Evolutionary conservation across 1,140 invertebrate genomes (phyloP).

Genomic region (Drosophila triauraria): DNA sequence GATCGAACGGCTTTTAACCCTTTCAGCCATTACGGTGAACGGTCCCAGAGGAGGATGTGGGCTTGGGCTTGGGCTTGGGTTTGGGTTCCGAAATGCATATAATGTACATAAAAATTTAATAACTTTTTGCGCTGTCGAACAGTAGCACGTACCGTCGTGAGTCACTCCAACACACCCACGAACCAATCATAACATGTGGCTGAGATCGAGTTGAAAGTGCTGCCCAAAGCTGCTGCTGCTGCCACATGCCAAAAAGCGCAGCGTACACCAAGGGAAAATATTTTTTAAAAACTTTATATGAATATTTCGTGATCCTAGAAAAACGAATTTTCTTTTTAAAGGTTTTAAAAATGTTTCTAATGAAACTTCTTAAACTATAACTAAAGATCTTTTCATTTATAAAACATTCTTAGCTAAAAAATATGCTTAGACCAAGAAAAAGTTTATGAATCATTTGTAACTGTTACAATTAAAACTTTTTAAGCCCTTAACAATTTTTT

Average conservation of each 20-base stretch:
- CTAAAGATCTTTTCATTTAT: too few relatives aligned
- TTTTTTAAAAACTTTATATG: too few relatives aligned
- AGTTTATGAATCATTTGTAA: not conserved
- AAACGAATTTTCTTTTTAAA: not conserved
- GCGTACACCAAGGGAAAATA: not conserved
- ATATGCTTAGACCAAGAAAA: too few relatives aligned
- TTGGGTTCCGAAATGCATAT: constrained; percentile 40
- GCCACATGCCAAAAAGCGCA: constrained; percentile 56
- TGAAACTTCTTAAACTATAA: too few relatives aligned
- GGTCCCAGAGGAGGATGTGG: constrained; percentile 26
- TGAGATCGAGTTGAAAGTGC: constrained; percentile 59
- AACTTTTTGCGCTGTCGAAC: constrained; percentile 66
- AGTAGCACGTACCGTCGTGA: constrained; percentile 80
- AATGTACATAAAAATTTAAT: constrained; percentile 72
- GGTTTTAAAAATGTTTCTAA: not conserved
- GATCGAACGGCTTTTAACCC: constrained; percentile 40
- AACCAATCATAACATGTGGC: constrained; percentile 80
- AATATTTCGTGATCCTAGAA: not conserved
- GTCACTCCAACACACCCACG: constrained; percentile 65
- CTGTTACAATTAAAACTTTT: not conserved
- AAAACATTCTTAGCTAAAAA: too few relatives aligned
- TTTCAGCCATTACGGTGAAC: constrained; percentile 31
- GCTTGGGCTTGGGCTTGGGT: not conserved
- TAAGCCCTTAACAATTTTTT: not conserved
- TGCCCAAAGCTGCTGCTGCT: constrained; percentile 27